phyloP scores from a whole-genome alignment of 2,888 invertebrate genomes.

The Hirtodrosophila histrioides region DNA sequence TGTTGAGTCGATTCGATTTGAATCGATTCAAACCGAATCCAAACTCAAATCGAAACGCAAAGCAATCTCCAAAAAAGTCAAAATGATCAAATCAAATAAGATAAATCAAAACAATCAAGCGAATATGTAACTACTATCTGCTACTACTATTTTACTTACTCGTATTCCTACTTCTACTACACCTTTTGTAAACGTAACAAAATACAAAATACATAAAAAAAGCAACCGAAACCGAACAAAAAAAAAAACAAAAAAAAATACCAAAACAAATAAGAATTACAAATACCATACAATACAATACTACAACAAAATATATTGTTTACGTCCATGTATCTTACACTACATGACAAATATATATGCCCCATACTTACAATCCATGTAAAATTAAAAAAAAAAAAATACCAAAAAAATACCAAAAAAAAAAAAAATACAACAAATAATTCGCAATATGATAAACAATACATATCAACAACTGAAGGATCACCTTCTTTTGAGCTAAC shows the following conservation, averaged over 20 bases:
- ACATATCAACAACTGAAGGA: slow-evolving; percentile 4
- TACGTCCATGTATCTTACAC: slow-evolving; percentile 49
- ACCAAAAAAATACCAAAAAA: not conserved
- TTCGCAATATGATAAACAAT: slow-evolving; percentile 5
- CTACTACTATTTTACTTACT: slow-evolving; percentile 71
- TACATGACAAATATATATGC: slow-evolving; percentile 32
- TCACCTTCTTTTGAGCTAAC: slow-evolving; percentile 2
- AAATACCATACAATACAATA: slow-evolving; percentile 20
- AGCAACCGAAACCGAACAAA: slow-evolving; percentile 27
- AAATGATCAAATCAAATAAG: slow-evolving; percentile 19
- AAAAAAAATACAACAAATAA: slow-evolving; percentile 22
- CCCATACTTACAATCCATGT: slow-evolving; percentile 43
- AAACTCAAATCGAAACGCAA: slow-evolving; percentile 19
- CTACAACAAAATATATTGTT: slow-evolving; percentile 36
- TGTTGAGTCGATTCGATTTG: slow-evolving; percentile 18
- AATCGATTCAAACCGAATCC: slow-evolving; percentile 15
- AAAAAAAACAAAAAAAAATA: slow-evolving; percentile 30
- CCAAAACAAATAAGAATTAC: slow-evolving; percentile 30
- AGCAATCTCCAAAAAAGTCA: slow-evolving; percentile 14
- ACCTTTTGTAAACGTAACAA: slow-evolving; percentile 56
- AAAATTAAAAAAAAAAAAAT: slow-evolving; percentile 15
- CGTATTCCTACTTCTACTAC: slow-evolving; percentile 65
- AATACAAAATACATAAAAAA: slow-evolving; percentile 17
- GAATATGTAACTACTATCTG: slow-evolving; percentile 67
- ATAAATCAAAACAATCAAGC: slow-evolving; percentile 23